Conservation (phyloP, 2,888 invertebrate species). For the Athalia cordata region DNA sequence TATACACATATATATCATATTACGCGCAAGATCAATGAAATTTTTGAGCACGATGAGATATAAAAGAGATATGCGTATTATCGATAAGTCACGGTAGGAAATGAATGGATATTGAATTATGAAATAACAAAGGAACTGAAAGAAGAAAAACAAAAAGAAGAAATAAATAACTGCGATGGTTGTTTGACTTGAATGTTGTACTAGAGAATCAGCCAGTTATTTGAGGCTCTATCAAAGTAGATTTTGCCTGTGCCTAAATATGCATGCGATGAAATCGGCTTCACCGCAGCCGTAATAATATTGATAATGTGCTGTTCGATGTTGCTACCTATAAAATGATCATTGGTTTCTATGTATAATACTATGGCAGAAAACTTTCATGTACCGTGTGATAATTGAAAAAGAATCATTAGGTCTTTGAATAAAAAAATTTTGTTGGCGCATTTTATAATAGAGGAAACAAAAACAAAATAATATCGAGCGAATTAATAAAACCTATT, state of each 20-base stretch:
- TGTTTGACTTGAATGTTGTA: background rate
- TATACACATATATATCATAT: background rate
- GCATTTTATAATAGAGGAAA: background rate
- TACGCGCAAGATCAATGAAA: background rate
- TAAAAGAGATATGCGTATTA: too few relatives aligned
- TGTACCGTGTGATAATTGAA: constrained; percentile 6
- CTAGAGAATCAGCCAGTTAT: constrained; percentile 7
- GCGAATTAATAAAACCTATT: background rate
- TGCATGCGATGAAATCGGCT: background rate
- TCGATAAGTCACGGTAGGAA: too few relatives aligned
- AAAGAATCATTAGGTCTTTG: constrained; percentile 1
- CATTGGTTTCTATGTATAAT: constrained; percentile 8
- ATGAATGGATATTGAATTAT: background rate
- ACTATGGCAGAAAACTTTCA: background rate
- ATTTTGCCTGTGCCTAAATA: background rate
- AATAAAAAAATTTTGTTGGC: background rate
- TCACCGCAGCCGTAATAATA: background rate
- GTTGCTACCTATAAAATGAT: constrained; percentile 15
- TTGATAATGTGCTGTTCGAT: constrained; percentile 26
- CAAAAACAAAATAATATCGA: background rate
- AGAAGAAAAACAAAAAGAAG: background rate
- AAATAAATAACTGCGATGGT: background rate
- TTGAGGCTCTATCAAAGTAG: constrained; percentile 3
- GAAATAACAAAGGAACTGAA: background rate
- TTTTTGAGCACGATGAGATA: too few relatives aligned